These are phyloP conservation scores for Hyles lineata DNA, from an alignment of 2,888 invertebrate genomes.

Conservation along the genomic window DNA sequence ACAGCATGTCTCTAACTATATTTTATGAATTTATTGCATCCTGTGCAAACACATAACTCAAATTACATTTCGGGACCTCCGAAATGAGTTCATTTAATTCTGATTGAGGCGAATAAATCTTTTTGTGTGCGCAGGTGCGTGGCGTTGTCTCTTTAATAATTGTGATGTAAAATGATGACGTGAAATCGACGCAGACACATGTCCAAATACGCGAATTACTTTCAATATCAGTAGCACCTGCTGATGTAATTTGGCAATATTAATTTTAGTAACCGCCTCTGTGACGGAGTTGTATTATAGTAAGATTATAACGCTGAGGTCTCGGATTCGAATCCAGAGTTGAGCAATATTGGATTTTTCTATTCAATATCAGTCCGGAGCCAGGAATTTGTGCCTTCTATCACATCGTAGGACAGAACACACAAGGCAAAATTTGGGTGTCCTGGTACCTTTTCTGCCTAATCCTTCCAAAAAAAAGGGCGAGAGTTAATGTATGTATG, in stretches of 20 bases:
- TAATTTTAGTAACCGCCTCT: not conserved
- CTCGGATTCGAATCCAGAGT: no score
- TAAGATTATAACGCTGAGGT: no score
- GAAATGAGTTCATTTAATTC: not conserved
- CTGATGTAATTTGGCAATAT: not conserved
- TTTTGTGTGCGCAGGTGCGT: slow-evolving; percentile 10
- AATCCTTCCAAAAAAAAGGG: no score
- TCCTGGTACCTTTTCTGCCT: no score
- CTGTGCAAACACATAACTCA: not conserved
- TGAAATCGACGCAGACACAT: slow-evolving; percentile 3
- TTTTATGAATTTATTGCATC: not conserved
- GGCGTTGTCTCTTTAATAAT: not conserved
- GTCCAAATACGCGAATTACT: slow-evolving; percentile 15
- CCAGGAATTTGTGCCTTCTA: no score
- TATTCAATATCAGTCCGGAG: no score
- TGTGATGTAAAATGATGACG: not conserved
- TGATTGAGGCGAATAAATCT: not conserved
- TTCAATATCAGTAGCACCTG: slow-evolving; percentile 10
- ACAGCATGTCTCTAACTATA: not conserved
- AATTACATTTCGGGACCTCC: not conserved
- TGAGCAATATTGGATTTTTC: no score
- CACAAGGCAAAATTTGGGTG: no score
- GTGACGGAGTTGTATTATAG: no score
- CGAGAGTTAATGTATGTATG: no score
- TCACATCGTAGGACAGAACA: no score